These are phyloP conservation scores for Operophtera brumata DNA, from an alignment of 2,888 invertebrate genomes.

Conservation along the genomic window DNA sequence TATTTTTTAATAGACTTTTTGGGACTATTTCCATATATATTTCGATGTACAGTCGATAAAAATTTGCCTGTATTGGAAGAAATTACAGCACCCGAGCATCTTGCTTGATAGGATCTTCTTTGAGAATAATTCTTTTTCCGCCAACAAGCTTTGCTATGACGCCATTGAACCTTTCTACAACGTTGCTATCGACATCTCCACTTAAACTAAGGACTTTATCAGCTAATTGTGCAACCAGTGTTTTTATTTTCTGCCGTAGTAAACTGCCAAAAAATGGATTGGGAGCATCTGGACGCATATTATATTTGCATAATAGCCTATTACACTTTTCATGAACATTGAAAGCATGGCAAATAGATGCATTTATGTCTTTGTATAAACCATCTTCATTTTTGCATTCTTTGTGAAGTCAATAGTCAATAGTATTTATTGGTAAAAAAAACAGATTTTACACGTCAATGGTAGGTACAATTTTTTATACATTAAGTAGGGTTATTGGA, in stretches of 20 bases:
- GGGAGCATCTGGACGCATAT: not conserved
- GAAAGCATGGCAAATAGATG: slow-evolving; percentile 11
- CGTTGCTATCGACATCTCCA: slow-evolving; percentile 12
- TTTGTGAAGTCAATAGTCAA: no score
- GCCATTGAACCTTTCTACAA: slow-evolving; percentile 9
- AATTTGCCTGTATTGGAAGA: slow-evolving; percentile 8
- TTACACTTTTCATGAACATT: slow-evolving; percentile 6
- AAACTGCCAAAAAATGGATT: not conserved
- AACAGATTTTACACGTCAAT: no score
- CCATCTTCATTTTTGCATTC: slow-evolving; percentile 6
- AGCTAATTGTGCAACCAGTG: not conserved
- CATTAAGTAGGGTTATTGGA: no score
- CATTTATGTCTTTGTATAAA: slow-evolving; percentile 8
- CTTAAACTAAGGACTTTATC: slow-evolving; percentile 2
- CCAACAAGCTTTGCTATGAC: slow-evolving; percentile 15
- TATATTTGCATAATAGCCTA: slow-evolving; percentile 3
- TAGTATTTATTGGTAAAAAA: no score
- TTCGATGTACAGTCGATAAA: slow-evolving; percentile 3
- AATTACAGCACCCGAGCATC: slow-evolving; percentile 14
- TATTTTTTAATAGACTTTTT: not conserved
- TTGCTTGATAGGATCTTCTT: slow-evolving; percentile 8
- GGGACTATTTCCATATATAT: not conserved
- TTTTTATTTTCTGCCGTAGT: not conserved
- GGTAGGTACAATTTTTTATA: no score
- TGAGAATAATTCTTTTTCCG: slow-evolving; percentile 14